Percentiles rank a stretch among this genome's conserved stretches.
Conservation (phyloP, 2,888 invertebrate genomes). For the Entomobrya multifasciata region DNA sequence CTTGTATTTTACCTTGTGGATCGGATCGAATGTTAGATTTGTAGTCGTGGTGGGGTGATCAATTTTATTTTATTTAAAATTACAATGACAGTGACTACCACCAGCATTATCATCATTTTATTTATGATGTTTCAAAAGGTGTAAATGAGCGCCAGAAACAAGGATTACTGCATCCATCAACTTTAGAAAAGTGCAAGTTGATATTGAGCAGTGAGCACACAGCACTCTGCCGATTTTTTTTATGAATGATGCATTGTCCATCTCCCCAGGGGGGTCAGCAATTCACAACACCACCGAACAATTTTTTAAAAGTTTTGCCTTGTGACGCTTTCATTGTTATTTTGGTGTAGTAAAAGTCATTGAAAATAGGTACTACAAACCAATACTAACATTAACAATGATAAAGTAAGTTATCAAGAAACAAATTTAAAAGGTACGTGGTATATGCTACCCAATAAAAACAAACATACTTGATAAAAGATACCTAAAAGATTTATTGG, state of each 20-base stretch:
- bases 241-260: slow-evolving; percentile 52
- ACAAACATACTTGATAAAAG: too few species aligned
- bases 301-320: not conserved
- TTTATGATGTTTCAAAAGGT: slow-evolving; percentile 1
- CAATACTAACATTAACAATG: not conserved
- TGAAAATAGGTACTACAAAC: not conserved
- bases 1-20: not conserved
- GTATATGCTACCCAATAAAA: too few species aligned
- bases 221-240: slow-evolving; percentile 21
- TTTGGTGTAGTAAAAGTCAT: not conserved
- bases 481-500: too few species aligned
- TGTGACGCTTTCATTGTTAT: not conserved
- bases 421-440: not conserved
- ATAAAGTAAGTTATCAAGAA: not conserved
- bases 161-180: not conserved
- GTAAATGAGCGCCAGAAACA: not conserved
- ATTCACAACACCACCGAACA: not conserved
- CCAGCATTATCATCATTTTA: too few species aligned
- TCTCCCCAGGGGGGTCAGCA: slow-evolving; percentile 15
- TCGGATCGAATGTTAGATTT: not conserved
- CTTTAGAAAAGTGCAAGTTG: not conserved
- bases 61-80: not conserved
- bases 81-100: not conserved
- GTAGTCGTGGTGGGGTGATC: slow-evolving; percentile 7
- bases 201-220: not conserved